Evolutionary conservation across 2,888 invertebrate species (phyloP).

Genomic region (Meganola albula): DNA sequence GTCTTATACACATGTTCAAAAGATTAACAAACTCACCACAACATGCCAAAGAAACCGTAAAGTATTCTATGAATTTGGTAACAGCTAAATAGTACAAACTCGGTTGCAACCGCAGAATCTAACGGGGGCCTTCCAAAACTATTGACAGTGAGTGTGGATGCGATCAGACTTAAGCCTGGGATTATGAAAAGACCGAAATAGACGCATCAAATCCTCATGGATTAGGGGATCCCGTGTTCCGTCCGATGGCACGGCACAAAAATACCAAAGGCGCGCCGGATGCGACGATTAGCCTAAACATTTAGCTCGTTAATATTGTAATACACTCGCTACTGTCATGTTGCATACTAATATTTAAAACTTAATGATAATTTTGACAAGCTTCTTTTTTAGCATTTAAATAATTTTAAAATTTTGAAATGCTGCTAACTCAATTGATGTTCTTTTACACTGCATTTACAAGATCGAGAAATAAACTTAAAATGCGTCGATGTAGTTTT

Average conservation of each 20-base stretch:
- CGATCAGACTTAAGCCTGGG: conserved; percentile 75
- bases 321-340: conserved; percentile 47
- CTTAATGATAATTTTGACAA: too few relatives aligned
- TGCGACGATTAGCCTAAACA: conserved; percentile 75
- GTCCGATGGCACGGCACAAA: conserved; percentile 71
- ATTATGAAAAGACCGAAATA: conserved; percentile 77
- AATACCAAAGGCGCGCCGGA: conserved; percentile 73
- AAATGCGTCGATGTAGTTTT: too few relatives aligned
- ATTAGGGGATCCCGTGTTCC: conserved; percentile 75
- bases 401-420: too few relatives aligned
- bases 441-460: too few relatives aligned
- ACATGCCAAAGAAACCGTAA: conserved; percentile 67
- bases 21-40: conserved; percentile 45
- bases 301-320: conserved; percentile 64
- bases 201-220: conserved; percentile 73
- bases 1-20: conserved; percentile 45
- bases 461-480: too few relatives aligned
- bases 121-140: conserved; percentile 72
- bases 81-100: conserved; percentile 60
- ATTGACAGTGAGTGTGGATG: conserved; percentile 78
- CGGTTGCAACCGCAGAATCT: conserved; percentile 68
- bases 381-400: too few relatives aligned
- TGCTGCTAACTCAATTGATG: too few relatives aligned
- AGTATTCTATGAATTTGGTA: conserved; percentile 60
- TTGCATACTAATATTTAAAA: conserved; percentile 14